A percentile compares a stretch with the other conserved stretches of the same genome.
These are phyloP conservation scores for Cerceris ruficornis DNA, from an alignment of 2,888 invertebrate genomes.

Conservation along the genomic window DNA sequence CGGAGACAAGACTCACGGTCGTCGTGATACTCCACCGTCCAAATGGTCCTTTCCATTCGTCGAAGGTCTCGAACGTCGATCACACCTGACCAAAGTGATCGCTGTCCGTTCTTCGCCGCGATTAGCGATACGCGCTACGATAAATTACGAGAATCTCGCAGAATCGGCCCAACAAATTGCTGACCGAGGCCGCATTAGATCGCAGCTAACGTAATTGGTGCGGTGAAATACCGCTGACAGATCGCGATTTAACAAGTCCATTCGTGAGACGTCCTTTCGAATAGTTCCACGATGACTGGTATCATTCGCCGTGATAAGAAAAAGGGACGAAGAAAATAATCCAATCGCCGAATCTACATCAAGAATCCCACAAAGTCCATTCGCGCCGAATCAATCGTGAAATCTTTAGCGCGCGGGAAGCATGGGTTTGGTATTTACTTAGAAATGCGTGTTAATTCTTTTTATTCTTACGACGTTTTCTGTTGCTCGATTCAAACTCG, in stretches of 20 bases:
- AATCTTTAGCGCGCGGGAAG: too few species aligned
- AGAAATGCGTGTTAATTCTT: too few species aligned
- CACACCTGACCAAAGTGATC: slow-evolving; percentile 3
- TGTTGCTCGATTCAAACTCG: too few species aligned
- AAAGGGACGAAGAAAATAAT: neutral
- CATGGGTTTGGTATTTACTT: too few species aligned
- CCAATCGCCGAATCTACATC: neutral
- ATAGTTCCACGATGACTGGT: neutral
- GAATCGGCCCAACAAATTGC: slow-evolving; percentile 61
- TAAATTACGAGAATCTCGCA: slow-evolving; percentile 59
- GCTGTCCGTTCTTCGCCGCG: slow-evolving; percentile 22
- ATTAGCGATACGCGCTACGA: slow-evolving; percentile 40
- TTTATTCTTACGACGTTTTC: too few species aligned
- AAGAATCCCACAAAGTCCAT: too few species aligned
- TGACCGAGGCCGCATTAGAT: slow-evolving; percentile 52
- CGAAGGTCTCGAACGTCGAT: neutral
- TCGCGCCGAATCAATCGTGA: slow-evolving; percentile 13
- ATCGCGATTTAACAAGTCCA: slow-evolving; percentile 53
- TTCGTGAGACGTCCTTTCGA: slow-evolving; percentile 31
- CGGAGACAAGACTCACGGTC: neutral
- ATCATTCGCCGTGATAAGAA: neutral
- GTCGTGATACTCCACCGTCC: neutral
- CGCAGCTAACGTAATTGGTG: slow-evolving; percentile 56
- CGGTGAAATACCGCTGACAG: slow-evolving; percentile 58
- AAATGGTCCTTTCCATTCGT: neutral